phyloP scores from a whole-genome alignment of 2,888 invertebrate genomes.

The Eretmocerus hayati region DNA sequence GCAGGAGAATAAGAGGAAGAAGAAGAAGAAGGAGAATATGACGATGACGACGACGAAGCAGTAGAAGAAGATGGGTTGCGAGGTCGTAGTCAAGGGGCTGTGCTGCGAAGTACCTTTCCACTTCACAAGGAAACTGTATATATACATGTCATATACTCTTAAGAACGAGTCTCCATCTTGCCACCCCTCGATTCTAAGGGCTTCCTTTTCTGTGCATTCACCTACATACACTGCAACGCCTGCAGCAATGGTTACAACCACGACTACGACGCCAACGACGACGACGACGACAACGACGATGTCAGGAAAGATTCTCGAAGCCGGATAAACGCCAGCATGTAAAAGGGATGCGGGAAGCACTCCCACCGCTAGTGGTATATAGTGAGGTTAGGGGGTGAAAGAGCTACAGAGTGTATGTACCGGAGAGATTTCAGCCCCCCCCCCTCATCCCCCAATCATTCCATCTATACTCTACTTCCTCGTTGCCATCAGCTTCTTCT shows the following conservation, averaged over 20 bases:
- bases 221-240: conserved; percentile 2
- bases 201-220: conserved; percentile 6
- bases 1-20: too few species aligned
- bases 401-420: conserved; percentile 2
- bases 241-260: neutral
- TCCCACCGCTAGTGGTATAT: conserved; percentile 23
- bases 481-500: conserved; percentile 8
- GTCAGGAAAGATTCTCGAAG: conserved; percentile 27
- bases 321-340: conserved; percentile 25
- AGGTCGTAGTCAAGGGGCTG: conserved; percentile 4
- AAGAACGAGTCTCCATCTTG: neutral
- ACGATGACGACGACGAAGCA: too few species aligned
- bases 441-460: neutral
- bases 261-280: too few species aligned
- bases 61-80: neutral
- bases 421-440: conserved; percentile 1
- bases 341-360: conserved; percentile 25
- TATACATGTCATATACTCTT: neutral
- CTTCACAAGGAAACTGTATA: conserved; percentile 3
- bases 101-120: conserved; percentile 11
- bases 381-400: conserved; percentile 9
- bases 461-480: neutral
- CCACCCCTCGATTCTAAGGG: neutral
- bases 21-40: too few species aligned
- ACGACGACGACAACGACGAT: neutral